Base-by-base conservation (phyloP, 1,140 invertebrate species). In the Drosophila ohnishii region DNA sequence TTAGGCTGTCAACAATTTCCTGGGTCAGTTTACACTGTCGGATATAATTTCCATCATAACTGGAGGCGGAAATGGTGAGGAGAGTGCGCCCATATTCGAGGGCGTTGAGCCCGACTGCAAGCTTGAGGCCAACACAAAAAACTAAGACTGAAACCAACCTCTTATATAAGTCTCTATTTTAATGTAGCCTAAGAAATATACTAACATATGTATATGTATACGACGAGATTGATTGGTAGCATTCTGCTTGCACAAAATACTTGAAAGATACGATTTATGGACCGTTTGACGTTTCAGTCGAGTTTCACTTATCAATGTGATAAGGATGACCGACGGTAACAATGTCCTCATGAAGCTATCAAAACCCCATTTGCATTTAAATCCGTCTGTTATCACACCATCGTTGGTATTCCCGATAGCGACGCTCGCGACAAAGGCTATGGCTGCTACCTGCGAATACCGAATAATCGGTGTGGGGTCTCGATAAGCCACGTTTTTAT, bases 21-120 rank as follows among this genome's bases (percentile, higher is more conserved):
- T 84, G 25, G 74, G 82, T 6, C 35, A 59, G 47, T 86, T 75
- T 14, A 61, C 75, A 3, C 53, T 91, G 4, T 14, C 53, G 19
- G 86, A 75, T 30, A 48, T 91, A 30, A 39, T 91, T 1, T 73
- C 77, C 25, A 53, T 79, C 28, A 89, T 90, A 44, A 56, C 48
- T 34, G 74, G 82, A 3, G 70, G 73, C 32, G 84, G 78, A 10
- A 67, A 55, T 10, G 82, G 55, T 2, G 69, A 64, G 5, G 83
- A 87, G 22, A 77, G 73, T 14, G 19, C 48, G 9, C 85, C 85
- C 8, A 80, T 89, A n/a, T 88, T 88, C 19, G 85, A 88, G 0
- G 84, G 85, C 1, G 84, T 84, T 1, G 84, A 87, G 19, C 83
- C 84, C 0, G 42, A 87, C 63, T 87, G 83, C 45, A 87, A 87